These are phyloP conservation scores for Pemphredon lugubris DNA, from an alignment of 2,888 invertebrate genomes.

Conservation along the genomic window DNA sequence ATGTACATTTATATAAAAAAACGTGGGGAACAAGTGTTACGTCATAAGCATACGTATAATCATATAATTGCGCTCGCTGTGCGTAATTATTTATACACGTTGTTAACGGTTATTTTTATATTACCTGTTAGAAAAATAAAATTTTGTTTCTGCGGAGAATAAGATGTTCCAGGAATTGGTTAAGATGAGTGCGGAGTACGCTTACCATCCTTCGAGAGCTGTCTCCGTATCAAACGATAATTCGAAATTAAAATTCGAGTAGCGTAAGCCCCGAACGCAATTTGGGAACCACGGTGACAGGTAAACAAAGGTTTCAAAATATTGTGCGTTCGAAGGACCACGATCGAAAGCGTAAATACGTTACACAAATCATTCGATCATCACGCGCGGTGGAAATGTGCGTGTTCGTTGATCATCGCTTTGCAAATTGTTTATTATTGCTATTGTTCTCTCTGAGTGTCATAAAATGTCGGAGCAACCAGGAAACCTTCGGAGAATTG, in stretches of 20 bases:
- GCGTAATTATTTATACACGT: slow-evolving; percentile 32
- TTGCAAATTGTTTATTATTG: slow-evolving; percentile 15
- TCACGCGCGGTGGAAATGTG: slow-evolving; percentile 29
- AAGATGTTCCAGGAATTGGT: too few species aligned
- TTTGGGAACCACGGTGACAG: slow-evolving; percentile 30
- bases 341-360: neutral
- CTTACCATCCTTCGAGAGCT: neutral
- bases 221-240: neutral
- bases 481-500: slow-evolving; percentile 36
- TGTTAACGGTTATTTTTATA: slow-evolving; percentile 46
- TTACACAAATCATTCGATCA: neutral
- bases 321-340: slow-evolving; percentile 29
- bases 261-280: neutral
- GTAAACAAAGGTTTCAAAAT: too few species aligned
- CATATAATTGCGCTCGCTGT: neutral
- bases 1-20: neutral
- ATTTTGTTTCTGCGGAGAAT: slow-evolving; percentile 26
- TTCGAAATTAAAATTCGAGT: too few species aligned
- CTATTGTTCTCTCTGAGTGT: neutral
- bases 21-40: neutral
- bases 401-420: neutral
- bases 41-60: neutral
- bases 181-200: too few species aligned
- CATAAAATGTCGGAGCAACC: slow-evolving; percentile 26
- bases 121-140: slow-evolving; percentile 24